A percentile compares a stretch with the other conserved stretches of the same genome.
Conservation (phyloP, 37 sponge, comb jelly and placozoan genomes). For the Ephydatia muelleri region DNA sequence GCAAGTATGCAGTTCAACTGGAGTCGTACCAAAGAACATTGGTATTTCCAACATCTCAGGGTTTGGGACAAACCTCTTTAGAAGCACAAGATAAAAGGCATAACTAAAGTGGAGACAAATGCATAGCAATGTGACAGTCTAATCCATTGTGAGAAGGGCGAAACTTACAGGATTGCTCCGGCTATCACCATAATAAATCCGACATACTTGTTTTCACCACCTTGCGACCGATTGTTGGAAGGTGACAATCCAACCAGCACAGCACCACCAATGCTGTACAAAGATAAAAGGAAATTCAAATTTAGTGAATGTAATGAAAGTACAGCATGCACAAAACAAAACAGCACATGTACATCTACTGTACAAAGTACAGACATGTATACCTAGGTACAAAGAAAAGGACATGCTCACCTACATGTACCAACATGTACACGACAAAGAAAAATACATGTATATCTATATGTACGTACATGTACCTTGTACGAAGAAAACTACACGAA, state of each 20-base stretch:
- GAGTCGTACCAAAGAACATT: conserved; percentile 82
- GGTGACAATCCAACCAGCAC: conserved; percentile 55
- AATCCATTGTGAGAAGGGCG: background rate
- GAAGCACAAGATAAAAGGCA: conserved; percentile 73
- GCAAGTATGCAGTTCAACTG: background rate
- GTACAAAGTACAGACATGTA: no score
- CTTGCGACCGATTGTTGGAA: conserved; percentile 3
- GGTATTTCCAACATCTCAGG: conserved; percentile 75
- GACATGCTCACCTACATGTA: no score
- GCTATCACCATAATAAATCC: conserved; percentile 43
- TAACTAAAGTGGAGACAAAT: conserved; percentile 36
- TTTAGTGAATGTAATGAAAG: background rate
- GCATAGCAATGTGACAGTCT: background rate
- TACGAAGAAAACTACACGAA: no score
- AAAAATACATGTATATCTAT: no score
- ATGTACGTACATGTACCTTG: no score
- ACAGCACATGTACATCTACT: background rate
- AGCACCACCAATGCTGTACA: conserved; percentile 64
- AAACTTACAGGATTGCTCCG: conserved; percentile 72
- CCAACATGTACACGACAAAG: no score
- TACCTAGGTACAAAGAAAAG: no score
- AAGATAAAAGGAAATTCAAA: background rate
- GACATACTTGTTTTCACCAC: background rate
- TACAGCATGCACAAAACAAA: background rate
- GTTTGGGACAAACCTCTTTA: conserved; percentile 48